phyloP scores from a whole-genome alignment of 2,113 vertebrate genomes.

The human (Homo sapiens) region GRCh38 chr3:27502001-27502500 shows the following conservation, averaged over 20 bases:
- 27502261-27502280: background rate
- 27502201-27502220: background rate
- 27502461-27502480: no score
- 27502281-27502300: no score
- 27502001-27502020: background rate
- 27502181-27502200: background rate
- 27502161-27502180: background rate
- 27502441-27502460: no score
- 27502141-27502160: background rate
- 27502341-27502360: no score
- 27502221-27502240: background rate
- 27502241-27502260: background rate
- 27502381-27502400: no score
- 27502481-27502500: no score
- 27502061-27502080: background rate
- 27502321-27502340: no score
- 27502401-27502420: no score
- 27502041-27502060: background rate
- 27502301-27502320: no score
- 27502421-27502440: no score
- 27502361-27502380: no score
- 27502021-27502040: background rate
- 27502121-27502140: background rate
- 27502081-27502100: background rate
- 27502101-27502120: background rate